These are phyloP conservation scores for Pogonocherus hispidulus DNA, from an alignment of 2,888 invertebrate species.

Conservation along the genomic window DNA sequence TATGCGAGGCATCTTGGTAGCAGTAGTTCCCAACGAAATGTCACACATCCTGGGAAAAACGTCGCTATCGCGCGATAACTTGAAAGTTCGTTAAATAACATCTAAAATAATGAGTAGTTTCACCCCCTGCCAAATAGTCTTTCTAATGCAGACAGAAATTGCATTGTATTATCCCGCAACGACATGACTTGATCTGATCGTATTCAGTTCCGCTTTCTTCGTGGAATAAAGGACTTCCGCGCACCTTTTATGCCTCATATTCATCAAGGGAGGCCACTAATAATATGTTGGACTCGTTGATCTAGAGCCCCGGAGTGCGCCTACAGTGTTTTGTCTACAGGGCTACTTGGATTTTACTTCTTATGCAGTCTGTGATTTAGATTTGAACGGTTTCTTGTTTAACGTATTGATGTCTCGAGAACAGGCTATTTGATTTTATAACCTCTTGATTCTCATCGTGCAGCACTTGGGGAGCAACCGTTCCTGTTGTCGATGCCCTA, in stretches of 20 bases:
- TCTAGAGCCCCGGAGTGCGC: constrained; percentile 62
- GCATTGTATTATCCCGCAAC: constrained; percentile 60
- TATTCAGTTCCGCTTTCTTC: constrained; percentile 65
- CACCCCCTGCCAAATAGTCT: constrained; percentile 55
- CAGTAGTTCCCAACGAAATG: no score
- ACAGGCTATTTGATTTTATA: constrained; percentile 57
- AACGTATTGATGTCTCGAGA: constrained; percentile 66
- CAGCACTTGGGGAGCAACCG: constrained; percentile 35
- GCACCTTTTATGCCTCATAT: constrained; percentile 66
- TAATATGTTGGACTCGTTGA: constrained; percentile 64
- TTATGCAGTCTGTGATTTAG: constrained; percentile 39
- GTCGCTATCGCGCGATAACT: constrained; percentile 34
- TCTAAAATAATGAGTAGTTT: constrained; percentile 60
- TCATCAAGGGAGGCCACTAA: constrained; percentile 66
- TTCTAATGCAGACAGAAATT: constrained; percentile 50
- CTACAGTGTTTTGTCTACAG: constrained; percentile 63
- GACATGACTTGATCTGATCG: constrained; percentile 67
- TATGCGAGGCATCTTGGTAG: no score
- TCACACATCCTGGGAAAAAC: constrained; percentile 15
- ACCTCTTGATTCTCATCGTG: constrained; percentile 53
- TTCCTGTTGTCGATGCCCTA: constrained; percentile 29
- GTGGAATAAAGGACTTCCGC: constrained; percentile 66
- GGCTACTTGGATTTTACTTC: constrained; percentile 54
- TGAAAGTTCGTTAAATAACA: constrained; percentile 59
- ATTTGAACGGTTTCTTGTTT: constrained; percentile 58